Base-by-base conservation (phyloP, 92 coral and sea anemone species). In the Actinernus sp. region DNA sequence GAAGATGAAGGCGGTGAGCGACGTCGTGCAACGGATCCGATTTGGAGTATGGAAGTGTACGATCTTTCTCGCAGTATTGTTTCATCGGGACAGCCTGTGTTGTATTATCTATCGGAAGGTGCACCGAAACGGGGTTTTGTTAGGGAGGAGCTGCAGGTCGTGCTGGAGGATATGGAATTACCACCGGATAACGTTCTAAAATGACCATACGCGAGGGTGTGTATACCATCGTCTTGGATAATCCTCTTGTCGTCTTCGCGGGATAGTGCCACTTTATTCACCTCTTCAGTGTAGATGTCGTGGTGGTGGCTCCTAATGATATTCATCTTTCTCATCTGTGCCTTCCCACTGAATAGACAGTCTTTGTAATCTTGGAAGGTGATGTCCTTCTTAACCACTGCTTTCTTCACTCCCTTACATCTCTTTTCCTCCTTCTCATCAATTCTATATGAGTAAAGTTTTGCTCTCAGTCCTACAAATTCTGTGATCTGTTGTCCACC, bases 21-120 rank as follows among this genome's bases (percentile, higher is more conserved):
- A 9, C 34, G 70, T 12, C 61, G 80, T 40, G 80, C 80, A 0
- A 73, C 80, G n/a, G 80, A 55, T 65, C 78, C 78, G 18, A 50
- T 71, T 19, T 58, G 78, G 78, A 32, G 67, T 57, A 12, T 58
- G 38, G 63, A 57, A 2, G 26, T 55, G n/a, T 76, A 7, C 21
- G 21, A 57, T 65, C 3, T 64, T 23, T 55, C 74, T 8, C 59
- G 68, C 13, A 56, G 59, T n/a, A 43, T 76, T 10, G 48, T 75
- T 25, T 55, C 66, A 2, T 13, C 10, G 5, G 33, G 31, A 0
- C 74, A 75, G 17, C 83, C 83, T 30, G 74, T 75, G 50, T 46
- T 75, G 41, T 64, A 75, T 39, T 75, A 64, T 55, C 60, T 76
- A 26, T 60, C 66, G 0, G 55, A 25, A 30, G 76, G 59, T 45